Base-by-base conservation (phyloP, 2,797 vertebrate genomes). In the Tarsius wallacei region DNA sequence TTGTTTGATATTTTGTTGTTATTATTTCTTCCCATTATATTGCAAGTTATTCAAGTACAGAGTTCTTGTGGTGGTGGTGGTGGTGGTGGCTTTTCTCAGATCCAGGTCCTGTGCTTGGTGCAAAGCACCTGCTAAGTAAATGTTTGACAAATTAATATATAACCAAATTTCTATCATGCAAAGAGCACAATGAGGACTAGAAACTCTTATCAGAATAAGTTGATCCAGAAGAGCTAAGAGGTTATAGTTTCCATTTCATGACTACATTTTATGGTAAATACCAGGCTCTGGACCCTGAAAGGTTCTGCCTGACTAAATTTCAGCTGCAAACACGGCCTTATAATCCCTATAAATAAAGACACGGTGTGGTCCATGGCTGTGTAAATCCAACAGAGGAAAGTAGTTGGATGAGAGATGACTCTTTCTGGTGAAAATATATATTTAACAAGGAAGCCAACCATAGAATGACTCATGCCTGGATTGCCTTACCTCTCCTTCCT, bases 381-480 rank as follows among this genome's bases (percentile, higher is more conserved):
- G 9, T 31, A 78, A 84, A 94, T 82, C 77, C 78, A 89, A 70
- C 87, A 87, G 64, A 91, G 71, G 51, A 66, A 70, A 87, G 26
- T 7, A 59, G 24, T 33, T 87, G 42, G 81, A 70, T 0, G 0
- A 26, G 88, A 57, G 68, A 24, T 36, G 83, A 47, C 42, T 89
- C 71, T 33, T 95, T 68, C 42, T 89, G 68, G 17, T 64, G 74
- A 93, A 85, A 94, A 92, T 88, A 68, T 78, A 78, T 77, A 14
- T 76, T 57, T 92, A 81, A 81, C 74, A 78, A 91, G 93, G 78
- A 91, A 95, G 78, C 26, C 86, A 85, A 88, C 47, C 78, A 31
- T 76, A 84, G 33, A 42, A 19, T 90, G 83, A 93, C 64, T 89
- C 68, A 63, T 21, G 28, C 59, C 80, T 73, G 36, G 51, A 71